phyloP scores from a whole-genome alignment of 2,113 vertebrate species.

The Oryzias woworae region DNA sequence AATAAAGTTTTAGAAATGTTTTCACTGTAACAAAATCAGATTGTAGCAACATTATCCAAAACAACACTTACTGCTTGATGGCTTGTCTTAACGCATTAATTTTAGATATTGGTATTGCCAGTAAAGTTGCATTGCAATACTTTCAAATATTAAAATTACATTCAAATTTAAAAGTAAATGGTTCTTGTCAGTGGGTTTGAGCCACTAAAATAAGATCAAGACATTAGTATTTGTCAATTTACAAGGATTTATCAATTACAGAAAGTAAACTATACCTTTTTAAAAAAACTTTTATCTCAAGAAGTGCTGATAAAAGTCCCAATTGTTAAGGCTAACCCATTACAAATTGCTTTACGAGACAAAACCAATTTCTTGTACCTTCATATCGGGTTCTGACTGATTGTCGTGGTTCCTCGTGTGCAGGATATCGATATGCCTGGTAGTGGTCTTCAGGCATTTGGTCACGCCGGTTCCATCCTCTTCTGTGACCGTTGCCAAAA shows the following conservation, averaged over 20 bases:
- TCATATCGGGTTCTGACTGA: constrained; percentile 38
- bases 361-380: constrained; percentile 29
- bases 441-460: background rate
- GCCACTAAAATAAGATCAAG: background rate
- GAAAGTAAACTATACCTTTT: background rate
- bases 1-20: too few relatives aligned
- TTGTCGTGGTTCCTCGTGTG: constrained; percentile 10
- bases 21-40: too few relatives aligned
- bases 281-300: too few relatives aligned
- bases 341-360: too few relatives aligned
- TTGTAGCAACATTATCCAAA: too few relatives aligned
- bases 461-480: constrained; percentile 27
- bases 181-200: background rate
- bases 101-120: background rate
- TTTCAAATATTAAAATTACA: background rate
- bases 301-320: too few relatives aligned
- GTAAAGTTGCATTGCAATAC: background rate
- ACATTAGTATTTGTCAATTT: background rate
- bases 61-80: too few relatives aligned
- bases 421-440: constrained; percentile 28
- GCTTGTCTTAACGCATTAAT: too few relatives aligned
- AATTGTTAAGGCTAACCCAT: too few relatives aligned
- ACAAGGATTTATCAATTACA: background rate
- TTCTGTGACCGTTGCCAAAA: constrained; percentile 26
- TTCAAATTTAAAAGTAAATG: background rate